Evolutionary conservation across 2,113 vertebrate genomes (phyloP).

Genomic region (Bos javanicus): DNA sequence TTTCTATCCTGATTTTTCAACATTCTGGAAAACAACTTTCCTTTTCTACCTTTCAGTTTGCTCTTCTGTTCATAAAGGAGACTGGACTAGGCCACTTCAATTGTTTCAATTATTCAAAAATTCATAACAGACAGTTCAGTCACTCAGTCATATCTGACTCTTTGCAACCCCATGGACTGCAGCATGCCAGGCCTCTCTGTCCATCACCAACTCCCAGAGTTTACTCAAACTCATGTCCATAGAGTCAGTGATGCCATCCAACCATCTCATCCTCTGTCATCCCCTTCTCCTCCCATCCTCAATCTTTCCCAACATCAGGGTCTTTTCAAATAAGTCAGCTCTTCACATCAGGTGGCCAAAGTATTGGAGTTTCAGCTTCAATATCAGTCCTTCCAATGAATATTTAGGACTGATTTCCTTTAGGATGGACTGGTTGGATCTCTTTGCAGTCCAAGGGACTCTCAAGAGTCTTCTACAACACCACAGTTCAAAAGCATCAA

Average conservation of each 20-base stretch:
- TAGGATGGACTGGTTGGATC: not conserved
- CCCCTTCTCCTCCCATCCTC: not conserved
- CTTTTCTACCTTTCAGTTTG: not conserved
- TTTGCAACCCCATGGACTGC: not conserved
- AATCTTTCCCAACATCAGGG: not conserved
- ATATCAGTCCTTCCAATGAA: not conserved
- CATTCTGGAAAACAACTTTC: not conserved
- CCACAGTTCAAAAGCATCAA: not conserved
- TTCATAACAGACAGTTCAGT: not conserved
- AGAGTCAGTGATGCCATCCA: not conserved
- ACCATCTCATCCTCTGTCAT: not conserved
- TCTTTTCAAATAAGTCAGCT: not conserved
- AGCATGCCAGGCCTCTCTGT: not conserved
- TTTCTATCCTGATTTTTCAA: not conserved
- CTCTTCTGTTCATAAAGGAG: not conserved
- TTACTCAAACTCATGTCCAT: not conserved
- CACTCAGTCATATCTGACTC: accelerated
- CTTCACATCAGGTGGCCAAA: not conserved
- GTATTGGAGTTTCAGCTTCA: not conserved
- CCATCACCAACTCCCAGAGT: not conserved
- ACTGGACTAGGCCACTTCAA: not conserved
- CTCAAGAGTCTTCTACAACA: not conserved
- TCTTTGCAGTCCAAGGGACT: not conserved
- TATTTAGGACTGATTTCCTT: not conserved
- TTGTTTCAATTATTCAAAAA: too few species aligned